Evolutionary conservation across 2,888 invertebrate genomes (phyloP), one percentile per base, ranked within the genome.

Genomic region (Caenorhabditis afra): DNA sequence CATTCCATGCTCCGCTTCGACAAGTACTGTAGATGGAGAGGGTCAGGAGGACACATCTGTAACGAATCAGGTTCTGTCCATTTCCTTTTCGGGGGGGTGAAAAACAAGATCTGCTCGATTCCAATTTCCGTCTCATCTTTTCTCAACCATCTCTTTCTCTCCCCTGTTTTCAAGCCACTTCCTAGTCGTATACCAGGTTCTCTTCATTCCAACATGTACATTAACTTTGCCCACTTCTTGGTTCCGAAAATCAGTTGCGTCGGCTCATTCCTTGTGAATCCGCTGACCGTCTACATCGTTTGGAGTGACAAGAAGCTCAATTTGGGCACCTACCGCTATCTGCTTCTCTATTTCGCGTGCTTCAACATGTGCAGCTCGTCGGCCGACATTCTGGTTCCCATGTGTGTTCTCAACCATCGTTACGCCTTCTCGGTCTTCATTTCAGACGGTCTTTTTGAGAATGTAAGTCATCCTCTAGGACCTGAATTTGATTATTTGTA

Each of bases 351-450:
- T 14, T 68, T 68, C 20, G 59, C 68, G 0, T 16, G n/a, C 11
- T 68, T 67, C 49, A 59, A 75, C 14, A 49, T 67, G 47, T 3
- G 35, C 0, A 39, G 62, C 20, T 58, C 70, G 14, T 1, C 47
- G 3, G 29, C 29, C 3, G 29, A 29, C 29, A 29, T 29, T 3
- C n/a, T 29, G 29, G 7, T 29, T 29, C 29, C 29, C 4, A 20
- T 52, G 47, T 45, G 59, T 22, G 45, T 59, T 12, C 47, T 37
- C 20, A 41, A 67, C 22, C 55, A 75, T 18, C 55, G 35, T 8
- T 65, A 57, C 23, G 65, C 64, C 0, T 74, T 74, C 23, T 45
- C 65, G 7, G 59, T 65, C 14, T 65, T 61, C 18, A 53, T 61
- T 2, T 23, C 50, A 0, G 49, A 47, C 16, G 73, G 64, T 0